These are phyloP conservation scores for Odobenus rosmarus DNA, from an alignment of 2,113 vertebrate species.

Conservation along the genomic window DNA sequence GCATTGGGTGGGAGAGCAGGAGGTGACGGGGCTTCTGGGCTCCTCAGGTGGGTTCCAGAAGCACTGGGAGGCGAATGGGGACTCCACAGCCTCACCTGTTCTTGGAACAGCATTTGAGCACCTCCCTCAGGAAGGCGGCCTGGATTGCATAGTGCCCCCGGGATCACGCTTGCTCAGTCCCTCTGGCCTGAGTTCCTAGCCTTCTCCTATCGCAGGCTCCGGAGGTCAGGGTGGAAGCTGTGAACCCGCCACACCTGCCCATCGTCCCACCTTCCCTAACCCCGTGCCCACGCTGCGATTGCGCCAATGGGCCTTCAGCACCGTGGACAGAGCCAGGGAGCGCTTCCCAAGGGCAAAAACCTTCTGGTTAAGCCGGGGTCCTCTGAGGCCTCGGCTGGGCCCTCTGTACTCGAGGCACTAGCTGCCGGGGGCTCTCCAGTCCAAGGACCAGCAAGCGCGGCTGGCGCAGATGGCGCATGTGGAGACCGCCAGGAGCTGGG, in stretches of 20 bases:
- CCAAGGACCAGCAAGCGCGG: background rate
- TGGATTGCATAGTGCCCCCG: background rate
- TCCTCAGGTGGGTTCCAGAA: slow-evolving; percentile 57
- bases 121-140: background rate
- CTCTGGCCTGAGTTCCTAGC: background rate
- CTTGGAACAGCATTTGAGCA: background rate
- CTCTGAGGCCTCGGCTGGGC: background rate
- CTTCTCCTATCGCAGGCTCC: background rate
- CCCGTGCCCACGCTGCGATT: no score
- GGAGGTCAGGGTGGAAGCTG: background rate
- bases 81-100: background rate
- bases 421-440: background rate
- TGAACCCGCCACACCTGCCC: background rate
- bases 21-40: background rate
- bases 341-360: accelerated
- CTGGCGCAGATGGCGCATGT: slow-evolving; percentile 58
- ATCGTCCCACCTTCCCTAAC: background rate
- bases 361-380: accelerated
- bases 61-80: background rate
- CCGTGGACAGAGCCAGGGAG: slow-evolving; percentile 66
- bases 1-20: background rate
- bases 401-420: background rate
- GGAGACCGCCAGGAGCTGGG: slow-evolving; percentile 62
- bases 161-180: background rate
- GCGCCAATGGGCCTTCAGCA: slow-evolving; percentile 60